A percentile compares a stretch with the other conserved stretches of the same genome.
phyloP scores from a whole-genome alignment of 2,113 vertebrate species.

The Pluvialis apricaria region DNA sequence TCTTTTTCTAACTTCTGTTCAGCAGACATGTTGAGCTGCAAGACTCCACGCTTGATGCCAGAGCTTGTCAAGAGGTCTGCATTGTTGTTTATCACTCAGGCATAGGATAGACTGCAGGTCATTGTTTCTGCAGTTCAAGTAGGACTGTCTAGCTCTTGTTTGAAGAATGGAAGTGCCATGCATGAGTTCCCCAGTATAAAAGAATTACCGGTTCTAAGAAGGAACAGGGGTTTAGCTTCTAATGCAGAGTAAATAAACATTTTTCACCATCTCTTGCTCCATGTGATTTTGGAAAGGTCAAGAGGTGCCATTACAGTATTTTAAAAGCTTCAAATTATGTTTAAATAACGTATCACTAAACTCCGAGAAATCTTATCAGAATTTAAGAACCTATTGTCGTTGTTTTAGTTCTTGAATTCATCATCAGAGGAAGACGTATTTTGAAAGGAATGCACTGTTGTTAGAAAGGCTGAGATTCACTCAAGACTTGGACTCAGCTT shows the following conservation, averaged over 20 bases:
- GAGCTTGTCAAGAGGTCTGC: conserved; percentile 78
- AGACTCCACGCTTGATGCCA: conserved; percentile 77
- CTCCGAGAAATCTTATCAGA: conserved; percentile 73
- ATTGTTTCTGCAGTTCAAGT: conserved; percentile 81
- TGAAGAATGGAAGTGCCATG: conserved; percentile 78
- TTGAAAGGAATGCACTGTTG: conserved; percentile 53
- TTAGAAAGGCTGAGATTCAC: conserved; percentile 26
- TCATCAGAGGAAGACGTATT: conserved; percentile 40
- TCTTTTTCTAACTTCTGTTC: conserved; percentile 83
- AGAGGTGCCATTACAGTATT: conserved; percentile 79
- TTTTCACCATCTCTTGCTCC: conserved; percentile 76
- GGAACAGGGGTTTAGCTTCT: conserved; percentile 70
- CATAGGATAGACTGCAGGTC: conserved; percentile 76
- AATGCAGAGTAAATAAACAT: conserved; percentile 82
- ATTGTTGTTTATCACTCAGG: conserved; percentile 80
- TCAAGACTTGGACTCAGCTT: background rate
- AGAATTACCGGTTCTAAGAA: conserved; percentile 73
- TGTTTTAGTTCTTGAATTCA: conserved; percentile 65
- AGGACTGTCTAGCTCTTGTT: conserved; percentile 75
- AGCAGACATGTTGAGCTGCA: conserved; percentile 77
- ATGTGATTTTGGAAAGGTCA: conserved; percentile 81
- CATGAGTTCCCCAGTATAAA: conserved; percentile 76
- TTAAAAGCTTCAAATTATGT: conserved; percentile 80
- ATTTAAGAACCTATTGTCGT: conserved; percentile 71
- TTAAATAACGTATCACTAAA: conserved; percentile 74